A percentile compares a stretch with the other conserved stretches of the same genome.
Conservation (phyloP, 2,113 vertebrate species). For the Saccopteryx bilineata region DNA sequence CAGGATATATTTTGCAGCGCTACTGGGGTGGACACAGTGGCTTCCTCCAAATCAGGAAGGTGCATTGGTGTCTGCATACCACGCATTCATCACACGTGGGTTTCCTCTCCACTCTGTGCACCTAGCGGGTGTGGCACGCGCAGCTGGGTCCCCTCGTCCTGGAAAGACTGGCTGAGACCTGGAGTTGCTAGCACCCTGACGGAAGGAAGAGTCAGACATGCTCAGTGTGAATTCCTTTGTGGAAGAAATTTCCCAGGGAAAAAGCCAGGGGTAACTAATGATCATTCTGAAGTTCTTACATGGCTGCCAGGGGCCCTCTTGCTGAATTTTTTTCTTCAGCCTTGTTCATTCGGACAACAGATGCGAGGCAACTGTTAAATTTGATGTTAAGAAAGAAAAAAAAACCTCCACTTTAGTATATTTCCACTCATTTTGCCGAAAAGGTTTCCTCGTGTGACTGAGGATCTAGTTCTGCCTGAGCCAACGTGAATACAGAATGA, state of each 20-base stretch:
- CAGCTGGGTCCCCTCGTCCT: neutral
- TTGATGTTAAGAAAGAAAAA: neutral
- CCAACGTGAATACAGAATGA: neutral
- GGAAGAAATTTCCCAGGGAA: neutral
- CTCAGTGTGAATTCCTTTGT: neutral
- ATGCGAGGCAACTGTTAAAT: neutral
- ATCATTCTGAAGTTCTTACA: neutral
- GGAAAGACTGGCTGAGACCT: neutral
- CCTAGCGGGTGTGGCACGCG: neutral
- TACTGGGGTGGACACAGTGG: neutral
- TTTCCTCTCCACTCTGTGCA: neutral
- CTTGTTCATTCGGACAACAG: neutral
- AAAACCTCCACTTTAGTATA: neutral
- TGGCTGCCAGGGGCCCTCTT: neutral
- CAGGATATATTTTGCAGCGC: conserved; percentile 23
- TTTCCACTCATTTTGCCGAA: neutral
- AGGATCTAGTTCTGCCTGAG: neutral
- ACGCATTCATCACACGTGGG: rapidly evolving
- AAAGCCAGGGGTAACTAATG: neutral
- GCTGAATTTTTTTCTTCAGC: neutral
- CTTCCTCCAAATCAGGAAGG: neutral
- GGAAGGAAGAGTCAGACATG: neutral
- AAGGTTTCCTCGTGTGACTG: neutral
- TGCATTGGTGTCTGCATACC: neutral
- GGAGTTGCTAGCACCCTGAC: neutral